phyloP scores from a whole-genome alignment of 2,888 invertebrate genomes.

The Drosophila quinaria region DNA sequence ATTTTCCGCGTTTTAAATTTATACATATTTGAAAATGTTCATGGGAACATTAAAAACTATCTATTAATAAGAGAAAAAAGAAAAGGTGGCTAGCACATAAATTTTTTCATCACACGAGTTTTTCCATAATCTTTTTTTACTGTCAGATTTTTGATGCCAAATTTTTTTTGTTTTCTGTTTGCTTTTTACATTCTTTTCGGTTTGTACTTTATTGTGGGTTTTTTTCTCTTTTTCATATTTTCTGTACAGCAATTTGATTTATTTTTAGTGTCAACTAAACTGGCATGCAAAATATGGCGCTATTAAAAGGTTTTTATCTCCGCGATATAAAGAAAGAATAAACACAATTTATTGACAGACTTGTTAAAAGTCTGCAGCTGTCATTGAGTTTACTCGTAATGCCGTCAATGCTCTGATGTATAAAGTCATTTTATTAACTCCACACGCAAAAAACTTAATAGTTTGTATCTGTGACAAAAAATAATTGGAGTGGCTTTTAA shows the following conservation, averaged over 20 bases:
- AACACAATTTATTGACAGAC: constrained; percentile 29
- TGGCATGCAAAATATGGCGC: constrained; percentile 58
- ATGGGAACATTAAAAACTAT: constrained; percentile 17
- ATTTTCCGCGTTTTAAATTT: neutral
- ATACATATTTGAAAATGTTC: neutral
- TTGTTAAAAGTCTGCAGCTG: constrained; percentile 25
- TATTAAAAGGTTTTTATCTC: constrained; percentile 40
- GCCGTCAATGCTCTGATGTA: constrained; percentile 20
- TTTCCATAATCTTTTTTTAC: neutral
- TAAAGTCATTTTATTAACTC: constrained; percentile 16
- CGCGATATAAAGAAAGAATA: constrained; percentile 12
- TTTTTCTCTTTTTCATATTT: constrained; percentile 17
- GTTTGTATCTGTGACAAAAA: constrained; percentile 13
- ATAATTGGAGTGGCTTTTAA: neutral
- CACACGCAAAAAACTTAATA: constrained; percentile 1
- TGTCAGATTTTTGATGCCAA: constrained; percentile 27
- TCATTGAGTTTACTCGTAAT: constrained; percentile 31
- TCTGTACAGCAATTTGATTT: constrained; percentile 52
- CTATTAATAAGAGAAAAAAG: constrained; percentile 22
- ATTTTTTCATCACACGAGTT: constrained; percentile 20
- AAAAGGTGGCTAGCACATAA: constrained; percentile 17
- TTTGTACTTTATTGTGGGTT: constrained; percentile 9
- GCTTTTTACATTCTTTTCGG: constrained; percentile 16
- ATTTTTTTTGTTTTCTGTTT: constrained; percentile 15
- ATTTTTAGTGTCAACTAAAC: constrained; percentile 69